Base-by-base conservation (phyloP, 2,113 vertebrate genomes). In the Brachyhypopomus occidentalis region DNA sequence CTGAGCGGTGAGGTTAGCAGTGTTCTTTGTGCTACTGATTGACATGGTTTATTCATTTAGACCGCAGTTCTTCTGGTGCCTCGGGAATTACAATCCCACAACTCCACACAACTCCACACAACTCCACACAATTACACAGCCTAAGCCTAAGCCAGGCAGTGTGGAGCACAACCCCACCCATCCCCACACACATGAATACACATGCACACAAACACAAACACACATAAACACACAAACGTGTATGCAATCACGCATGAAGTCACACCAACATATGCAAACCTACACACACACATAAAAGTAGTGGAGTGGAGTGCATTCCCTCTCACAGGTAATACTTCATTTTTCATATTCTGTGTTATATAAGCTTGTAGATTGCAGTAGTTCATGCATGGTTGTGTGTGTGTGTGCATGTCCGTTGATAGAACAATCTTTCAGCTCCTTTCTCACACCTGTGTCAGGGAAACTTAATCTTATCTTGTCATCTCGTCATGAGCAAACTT, bases 1-100 rank as follows among this genome's bases (percentile, higher is more conserved):
- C 22, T 45, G 11, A 52, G 45, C 12, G 45, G 45, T 14, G 12
- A 14, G 9, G 45, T 14, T 27, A n/a, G 48, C 62, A 74, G 59
- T 19, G 30, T 66, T 83, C 76, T 79, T 78, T 78, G 62, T 75
- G 36, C 55, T 79, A 20, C 69, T 84, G 78, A 84, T 75, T 75
- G 78, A 70, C 75, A 81, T 83, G 74, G 78, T 75, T 78, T 86
- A 81, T 84, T 86, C 75, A 86, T 84, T 72, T 72, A 63, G 63
- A 56, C 71, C 75, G 56, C 64, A 81, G 63, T 64, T 70, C 76
- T 34, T 36, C 48, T 63, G 58, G n/a, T 64, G 55, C 75, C 52
- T 75, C 45, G 73, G 58, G 56, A 71, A 70, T 82, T 12, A 27
- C 27, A 36, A 25, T 83, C 74, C 66, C 80, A 77, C 74, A 77